Conservation (phyloP, 2,113 vertebrate genomes). For the Caracal caracal region DNA sequence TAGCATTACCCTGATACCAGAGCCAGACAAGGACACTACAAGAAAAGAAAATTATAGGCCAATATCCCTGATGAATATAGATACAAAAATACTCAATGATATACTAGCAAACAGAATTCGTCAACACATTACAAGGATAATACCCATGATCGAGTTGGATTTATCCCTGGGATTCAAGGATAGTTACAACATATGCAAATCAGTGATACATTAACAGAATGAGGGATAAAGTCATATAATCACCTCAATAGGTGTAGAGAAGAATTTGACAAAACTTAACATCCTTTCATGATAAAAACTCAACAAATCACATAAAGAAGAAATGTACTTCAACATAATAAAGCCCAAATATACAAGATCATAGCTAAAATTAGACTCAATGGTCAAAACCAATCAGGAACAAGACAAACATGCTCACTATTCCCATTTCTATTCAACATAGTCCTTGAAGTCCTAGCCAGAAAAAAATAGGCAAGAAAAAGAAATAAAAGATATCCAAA, state of each 20-base stretch:
- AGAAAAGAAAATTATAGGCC: not conserved
- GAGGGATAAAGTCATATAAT: not conserved
- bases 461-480: no score
- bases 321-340: no score
- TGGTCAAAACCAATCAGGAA: no score
- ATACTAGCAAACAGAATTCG: not conserved
- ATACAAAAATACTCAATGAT: not conserved
- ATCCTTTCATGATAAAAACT: no score
- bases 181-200: not conserved
- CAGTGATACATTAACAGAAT: not conserved
- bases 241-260: not conserved
- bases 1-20: not conserved
- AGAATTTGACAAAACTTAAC: not conserved
- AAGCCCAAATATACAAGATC: no score
- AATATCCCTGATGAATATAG: not conserved
- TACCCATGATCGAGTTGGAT: not conserved
- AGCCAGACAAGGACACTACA: not conserved
- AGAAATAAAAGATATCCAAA: no score
- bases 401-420: no score
- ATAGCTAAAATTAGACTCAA: no score
- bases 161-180: not conserved
- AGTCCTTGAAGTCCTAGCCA: no score
- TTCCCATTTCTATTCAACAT: no score
- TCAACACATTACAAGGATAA: not conserved
- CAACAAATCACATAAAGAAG: no score